Evolutionary conservation across 1,140 invertebrate genomes (phyloP).

Genomic region (Sarcophaga bullata): DNA sequence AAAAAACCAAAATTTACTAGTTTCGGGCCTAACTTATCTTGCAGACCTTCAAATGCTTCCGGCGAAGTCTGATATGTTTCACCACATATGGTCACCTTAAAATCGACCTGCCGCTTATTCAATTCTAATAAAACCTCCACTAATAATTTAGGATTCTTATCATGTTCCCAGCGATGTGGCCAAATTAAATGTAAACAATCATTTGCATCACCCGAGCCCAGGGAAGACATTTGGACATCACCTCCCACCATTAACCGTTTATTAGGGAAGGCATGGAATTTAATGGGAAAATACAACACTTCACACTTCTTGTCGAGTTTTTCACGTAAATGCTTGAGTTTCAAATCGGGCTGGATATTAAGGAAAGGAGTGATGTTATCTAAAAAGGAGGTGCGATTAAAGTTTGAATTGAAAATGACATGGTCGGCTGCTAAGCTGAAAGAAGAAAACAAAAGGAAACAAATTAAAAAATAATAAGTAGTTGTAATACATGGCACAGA

Average conservation of each 20-base stretch:
- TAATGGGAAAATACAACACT: conserved; percentile 76
- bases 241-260: conserved; percentile 48
- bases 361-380: conserved; percentile 72
- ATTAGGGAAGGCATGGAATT: conserved; percentile 64
- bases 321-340: conserved; percentile 69
- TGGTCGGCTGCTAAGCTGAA: conserved; percentile 75
- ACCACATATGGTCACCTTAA: conserved; percentile 71
- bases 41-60: conserved; percentile 68
- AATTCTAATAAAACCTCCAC: conserved; percentile 71
- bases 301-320: conserved; percentile 72
- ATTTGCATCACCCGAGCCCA: conserved; percentile 41
- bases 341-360: conserved; percentile 75
- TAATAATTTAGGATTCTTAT: conserved; percentile 78
- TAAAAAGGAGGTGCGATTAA: conserved; percentile 76
- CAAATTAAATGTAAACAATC: conserved; percentile 74
- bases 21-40: conserved; percentile 67
- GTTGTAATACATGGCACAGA: no score
- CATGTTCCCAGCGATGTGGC: conserved; percentile 85
- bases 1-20: conserved; percentile 74
- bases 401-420: conserved; percentile 80
- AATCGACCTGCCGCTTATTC: conserved; percentile 69
- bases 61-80: conserved; percentile 66
- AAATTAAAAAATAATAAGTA: not conserved
- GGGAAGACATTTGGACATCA: conserved; percentile 33
- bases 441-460: conserved; percentile 54